phyloP scores from a whole-genome alignment of 2,797 vertebrate species.

The Mionectes olivaceus region DNA sequence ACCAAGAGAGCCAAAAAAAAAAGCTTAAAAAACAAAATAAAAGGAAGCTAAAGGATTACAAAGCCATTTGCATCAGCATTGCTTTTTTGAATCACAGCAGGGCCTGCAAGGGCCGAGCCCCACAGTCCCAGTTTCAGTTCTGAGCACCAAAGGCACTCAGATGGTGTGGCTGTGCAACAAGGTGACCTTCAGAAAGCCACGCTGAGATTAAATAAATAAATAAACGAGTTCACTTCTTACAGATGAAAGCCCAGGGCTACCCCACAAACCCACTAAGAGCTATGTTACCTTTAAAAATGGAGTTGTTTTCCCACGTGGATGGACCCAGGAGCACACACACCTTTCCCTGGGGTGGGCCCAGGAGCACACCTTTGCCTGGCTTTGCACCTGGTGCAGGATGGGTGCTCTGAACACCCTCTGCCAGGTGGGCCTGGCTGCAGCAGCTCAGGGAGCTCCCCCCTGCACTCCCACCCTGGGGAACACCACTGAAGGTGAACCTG shows the following conservation, averaged over 20 bases:
- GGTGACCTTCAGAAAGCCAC: not conserved
- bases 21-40: not conserved
- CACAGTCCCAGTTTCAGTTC: not conserved
- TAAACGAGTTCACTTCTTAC: accelerated
- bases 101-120: not conserved
- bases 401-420: not conserved
- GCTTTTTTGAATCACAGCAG: not conserved
- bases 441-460: not conserved
- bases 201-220: not conserved
- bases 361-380: not conserved
- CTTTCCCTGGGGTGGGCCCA: not conserved
- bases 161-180: not conserved
- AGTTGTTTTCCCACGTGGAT: accelerated
- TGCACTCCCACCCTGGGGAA: not conserved
- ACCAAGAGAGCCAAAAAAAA: not conserved
- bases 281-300: not conserved
- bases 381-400: not conserved
- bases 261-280: not conserved
- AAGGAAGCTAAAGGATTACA: not conserved
- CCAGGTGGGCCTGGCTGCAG: not conserved
- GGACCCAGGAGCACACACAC: too few species aligned
- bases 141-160: not conserved
- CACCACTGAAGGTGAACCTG: not conserved
- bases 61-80: not conserved
- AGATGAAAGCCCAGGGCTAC: not conserved